Base-by-base conservation (phyloP, 1,140 invertebrate genomes). In the Drosophila pseudoananassae region DNA sequence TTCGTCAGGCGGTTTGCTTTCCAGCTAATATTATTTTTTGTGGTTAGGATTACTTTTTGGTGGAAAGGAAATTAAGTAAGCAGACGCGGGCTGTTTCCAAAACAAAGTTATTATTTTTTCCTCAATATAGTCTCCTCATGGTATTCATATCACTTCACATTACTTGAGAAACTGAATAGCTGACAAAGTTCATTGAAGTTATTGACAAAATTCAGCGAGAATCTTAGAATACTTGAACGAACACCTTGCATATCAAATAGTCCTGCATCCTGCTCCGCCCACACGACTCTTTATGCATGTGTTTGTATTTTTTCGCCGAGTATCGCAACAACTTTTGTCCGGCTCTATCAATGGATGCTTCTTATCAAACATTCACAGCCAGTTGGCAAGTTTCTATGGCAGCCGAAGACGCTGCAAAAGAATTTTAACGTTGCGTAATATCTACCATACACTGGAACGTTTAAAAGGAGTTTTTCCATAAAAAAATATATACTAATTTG, bases 291-390 rank as follows among this genome's bases (percentile, higher is more conserved):
- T 10, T 14, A 14, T 14, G 40, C n/a, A 31, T 20, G 36, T 33
- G 14, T 27, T 15, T 64, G 36, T 25, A 33, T 40, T 52, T 72
- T 47, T 61, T 40, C 15, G 45, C 15, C 20, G 27, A 64, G 70
- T 73, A 56, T 56, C 31, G 10, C 51, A 56, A 63, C 17, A 47
- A 51, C 47, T 64, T 74, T 74, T 74, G 70, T 74, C 60, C 59
- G 59, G 64, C 38, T 74, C 43, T 47, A 71, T 84, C 81, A 85
- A 80, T 83, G 64, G 71, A 36, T 52, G 58, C 40, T 54, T 70
- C 77, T 84, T 85, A 85, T 84, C 80, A 85, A 81, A 57, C 81
- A 80, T 85, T 84, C 55, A 76, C 80, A 80, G 77, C 17, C 72
- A 56, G 71, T 71, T 49, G 64, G 57, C 58, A 47, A 59, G 72